Base-by-base conservation (phyloP, 2,888 invertebrate species). In the Oscheius sp. region DNA sequence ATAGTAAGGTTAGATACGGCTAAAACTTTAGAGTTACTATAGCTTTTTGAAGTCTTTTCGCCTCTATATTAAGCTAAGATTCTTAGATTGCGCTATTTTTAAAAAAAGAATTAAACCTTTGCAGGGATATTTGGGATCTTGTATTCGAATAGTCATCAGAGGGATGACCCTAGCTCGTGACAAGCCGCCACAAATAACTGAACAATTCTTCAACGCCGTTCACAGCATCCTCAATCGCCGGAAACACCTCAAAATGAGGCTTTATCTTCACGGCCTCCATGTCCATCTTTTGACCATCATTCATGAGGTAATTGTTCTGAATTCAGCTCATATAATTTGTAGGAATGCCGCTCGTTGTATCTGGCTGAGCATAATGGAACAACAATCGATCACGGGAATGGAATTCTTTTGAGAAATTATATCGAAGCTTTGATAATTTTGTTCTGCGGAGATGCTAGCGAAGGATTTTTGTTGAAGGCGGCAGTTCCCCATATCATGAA, bases 231-330 rank as follows among this genome's bases (percentile, higher is more conserved):
- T 78, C 33, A 63, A 55, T 23, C 64, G 69, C 3, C 70, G 73
- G 2, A 50, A 65, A 34, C 69, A 69, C 50, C 68, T 71, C 6
- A 76, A 76, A 42, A 61, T 75, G 4, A 34, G 76, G n/a, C 39
- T 79, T 0, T 79, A 76, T 53, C 45, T 73, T 6, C 65, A 77
- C 33, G 70, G 73, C n/a, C 73, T 78, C 66, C 77, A 78, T 31
- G 65, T 78, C 5, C 72, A 71, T 17, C 65, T 79, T 17, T 72
- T 77, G 33, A 27, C 29, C 20, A 15, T 42, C 17, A 66, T 66
- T 29, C 46, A 66, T 20, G 34, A 55, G 31, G 55, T 55, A 34
- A 1, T n/a, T n/a, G 4, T 27, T 5, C 4, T 27, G 25, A 50
- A 50, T n/a, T 25, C 52, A 3, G 1, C 17, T 3, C 15, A 8